A percentile compares a stretch with the other conserved stretches of the same genome.
Evolutionary conservation across 1,140 invertebrate species (phyloP).

Genomic region (Trissolcus basalis): DNA sequence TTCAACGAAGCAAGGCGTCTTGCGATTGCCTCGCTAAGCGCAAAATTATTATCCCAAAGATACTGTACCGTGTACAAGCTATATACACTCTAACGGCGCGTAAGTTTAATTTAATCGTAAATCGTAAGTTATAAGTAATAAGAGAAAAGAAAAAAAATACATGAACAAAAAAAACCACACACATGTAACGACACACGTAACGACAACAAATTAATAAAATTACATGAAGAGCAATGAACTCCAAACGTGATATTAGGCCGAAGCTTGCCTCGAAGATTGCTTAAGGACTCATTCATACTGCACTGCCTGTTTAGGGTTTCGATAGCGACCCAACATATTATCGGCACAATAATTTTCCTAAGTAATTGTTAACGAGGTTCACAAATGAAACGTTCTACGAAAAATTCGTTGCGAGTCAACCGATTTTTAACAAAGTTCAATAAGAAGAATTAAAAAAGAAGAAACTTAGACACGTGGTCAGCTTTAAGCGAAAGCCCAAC

Average conservation of each 20-base stretch:
- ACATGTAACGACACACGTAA: conserved; percentile 30
- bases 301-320: conserved; percentile 77
- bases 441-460: not conserved
- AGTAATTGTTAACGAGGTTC: conserved; percentile 69
- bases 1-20: not conserved
- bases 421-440: conserved; percentile 24
- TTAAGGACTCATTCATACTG: conserved; percentile 76
- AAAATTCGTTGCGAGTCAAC: conserved; percentile 45
- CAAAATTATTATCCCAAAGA: conserved; percentile 71
- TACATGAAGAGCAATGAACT: conserved; percentile 73
- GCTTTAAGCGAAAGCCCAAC: conserved; percentile 11
- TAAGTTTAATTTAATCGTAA: conserved; percentile 70
- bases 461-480: conserved; percentile 29
- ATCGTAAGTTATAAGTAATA: conserved; percentile 69
- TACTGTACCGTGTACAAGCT: conserved; percentile 71
- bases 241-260: conserved; percentile 77
- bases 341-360: conserved; percentile 77
- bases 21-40: conserved; percentile 41
- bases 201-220: conserved; percentile 43
- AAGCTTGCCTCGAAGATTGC: conserved; percentile 77
- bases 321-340: conserved; percentile 76
- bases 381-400: conserved; percentile 61
- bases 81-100: conserved; percentile 68
- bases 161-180: conserved; percentile 35
- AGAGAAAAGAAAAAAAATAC: conserved; percentile 42